phyloP scores from a whole-genome alignment of 1,140 invertebrate genomes.

The Ephestia elutella region DNA sequence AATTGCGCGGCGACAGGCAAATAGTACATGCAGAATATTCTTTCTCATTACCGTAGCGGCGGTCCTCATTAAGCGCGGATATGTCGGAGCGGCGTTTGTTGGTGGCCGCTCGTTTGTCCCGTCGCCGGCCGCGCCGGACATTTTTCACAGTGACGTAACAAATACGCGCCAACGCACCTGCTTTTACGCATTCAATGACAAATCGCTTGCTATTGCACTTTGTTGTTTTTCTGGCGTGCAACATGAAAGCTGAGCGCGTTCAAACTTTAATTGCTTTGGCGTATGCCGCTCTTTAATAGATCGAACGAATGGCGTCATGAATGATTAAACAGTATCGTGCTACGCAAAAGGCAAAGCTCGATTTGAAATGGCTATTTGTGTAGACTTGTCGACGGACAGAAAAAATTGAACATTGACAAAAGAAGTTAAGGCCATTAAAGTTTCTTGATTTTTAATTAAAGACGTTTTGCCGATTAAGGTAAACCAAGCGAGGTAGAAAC shows the following conservation, averaged over 20 bases:
- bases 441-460: conserved; percentile 1
- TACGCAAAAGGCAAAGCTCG: not conserved
- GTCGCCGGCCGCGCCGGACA: conserved; percentile 24
- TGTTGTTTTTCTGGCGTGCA: conserved; percentile 4
- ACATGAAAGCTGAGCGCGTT: conserved; percentile 2
- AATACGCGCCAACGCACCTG: conserved; percentile 33
- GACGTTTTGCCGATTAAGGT: not conserved
- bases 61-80: conserved; percentile 31
- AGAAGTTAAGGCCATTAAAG: not conserved
- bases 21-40: conserved; percentile 36
- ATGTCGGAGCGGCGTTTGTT: conserved; percentile 27
- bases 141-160: conserved; percentile 35
- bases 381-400: not conserved
- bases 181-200: conserved; percentile 22
- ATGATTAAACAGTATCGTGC: not conserved
- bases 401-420: not conserved
- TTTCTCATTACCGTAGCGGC: conserved; percentile 35
- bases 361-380: conserved; percentile 3
- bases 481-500: not conserved
- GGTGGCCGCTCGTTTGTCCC: conserved; percentile 33
- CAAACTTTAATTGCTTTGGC: conserved; percentile 3
- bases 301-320: not conserved
- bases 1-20: conserved; percentile 31
- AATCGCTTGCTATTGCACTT: conserved; percentile 6
- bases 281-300: conserved; percentile 2